Evolutionary conservation across 2,113 vertebrate genomes (phyloP), one percentile per base, ranked within the genome.

Genomic region (Mystacornis crossleyi): DNA sequence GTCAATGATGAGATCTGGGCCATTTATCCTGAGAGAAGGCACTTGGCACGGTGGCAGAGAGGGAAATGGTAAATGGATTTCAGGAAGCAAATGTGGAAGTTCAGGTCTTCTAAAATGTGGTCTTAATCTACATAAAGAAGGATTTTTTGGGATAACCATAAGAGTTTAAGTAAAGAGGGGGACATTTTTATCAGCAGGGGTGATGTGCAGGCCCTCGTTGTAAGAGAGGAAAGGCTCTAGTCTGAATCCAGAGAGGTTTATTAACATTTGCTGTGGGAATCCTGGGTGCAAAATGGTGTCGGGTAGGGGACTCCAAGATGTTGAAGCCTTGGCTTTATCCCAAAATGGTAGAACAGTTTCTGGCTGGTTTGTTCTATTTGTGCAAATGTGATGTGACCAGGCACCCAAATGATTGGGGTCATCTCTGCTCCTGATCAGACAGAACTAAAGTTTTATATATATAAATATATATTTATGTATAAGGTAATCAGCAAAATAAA

Each of bases 381-480:
- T 40, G 45, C 57, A 24, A 53, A 38, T 0, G 20, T 2, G 60
- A 19, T 24, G 36, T 17, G 36, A 4, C 64, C 43, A 18, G 47
- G 61, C 29, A 18, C 17, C 16, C 14, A 6, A 16, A 1, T 18
- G 26, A 8, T 2, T 15, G 7, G 16, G 28, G 5, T 45, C 50
- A 3, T 25, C 19, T 15, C 0, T 55, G 74, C 4, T 33, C 65
- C 31, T 29, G 62, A 2, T 28, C 11, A 36, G 40, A 23, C 31
- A 45, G n/a, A 58, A 3, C 29, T 6, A 2, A 40, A 55, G 48
- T 12, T n/a, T 18, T 5, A 9, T 3, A 2, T 14, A 5, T 11
- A 16, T 28, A 53, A 19, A 53, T 5, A 9, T 0, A 1, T 19
- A 2, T 26, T 33, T 42, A 5, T 12, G 3, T 1, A 16, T 14